A percentile compares a stretch with the other conserved stretches of the same genome.
phyloP scores from a whole-genome alignment of 2,113 vertebrate genomes.

The Rhombomys opimus region DNA sequence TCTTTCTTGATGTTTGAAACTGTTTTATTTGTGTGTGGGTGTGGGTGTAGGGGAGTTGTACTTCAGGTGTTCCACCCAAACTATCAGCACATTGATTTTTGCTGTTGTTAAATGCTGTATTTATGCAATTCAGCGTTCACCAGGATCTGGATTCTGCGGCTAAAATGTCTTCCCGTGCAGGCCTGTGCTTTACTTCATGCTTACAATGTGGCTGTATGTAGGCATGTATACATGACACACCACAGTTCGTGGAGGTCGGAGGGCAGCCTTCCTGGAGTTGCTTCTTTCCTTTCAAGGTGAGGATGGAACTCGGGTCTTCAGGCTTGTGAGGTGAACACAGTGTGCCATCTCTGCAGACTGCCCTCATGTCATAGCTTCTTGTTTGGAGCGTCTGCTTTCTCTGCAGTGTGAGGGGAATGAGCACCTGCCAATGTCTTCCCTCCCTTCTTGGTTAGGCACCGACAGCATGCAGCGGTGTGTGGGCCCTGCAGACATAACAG shows the following conservation, averaged over 20 bases:
- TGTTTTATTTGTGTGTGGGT: not conserved
- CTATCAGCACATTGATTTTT: not conserved
- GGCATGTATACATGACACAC: not conserved
- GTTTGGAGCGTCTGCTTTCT: not conserved
- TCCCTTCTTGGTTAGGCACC: constrained; percentile 30
- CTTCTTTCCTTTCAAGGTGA: not conserved
- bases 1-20: not conserved
- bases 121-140: not conserved
- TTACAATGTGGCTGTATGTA: not conserved
- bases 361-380: not conserved
- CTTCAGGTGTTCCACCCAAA: not conserved
- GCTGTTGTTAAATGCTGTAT: not conserved
- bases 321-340: not conserved
- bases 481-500: not conserved
- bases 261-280: not conserved
- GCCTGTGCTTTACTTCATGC: not conserved
- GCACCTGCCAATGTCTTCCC: not conserved
- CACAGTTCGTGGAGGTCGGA: not conserved
- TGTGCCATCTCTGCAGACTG: not conserved
- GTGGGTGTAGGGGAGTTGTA: not conserved
- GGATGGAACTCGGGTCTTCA: no score
- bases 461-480: not conserved
- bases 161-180: not conserved
- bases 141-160: not conserved
- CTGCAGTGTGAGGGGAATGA: not conserved